Evolutionary conservation across 1,140 invertebrate genomes (phyloP).

Genomic region (Protaetia brevitarsis): DNA sequence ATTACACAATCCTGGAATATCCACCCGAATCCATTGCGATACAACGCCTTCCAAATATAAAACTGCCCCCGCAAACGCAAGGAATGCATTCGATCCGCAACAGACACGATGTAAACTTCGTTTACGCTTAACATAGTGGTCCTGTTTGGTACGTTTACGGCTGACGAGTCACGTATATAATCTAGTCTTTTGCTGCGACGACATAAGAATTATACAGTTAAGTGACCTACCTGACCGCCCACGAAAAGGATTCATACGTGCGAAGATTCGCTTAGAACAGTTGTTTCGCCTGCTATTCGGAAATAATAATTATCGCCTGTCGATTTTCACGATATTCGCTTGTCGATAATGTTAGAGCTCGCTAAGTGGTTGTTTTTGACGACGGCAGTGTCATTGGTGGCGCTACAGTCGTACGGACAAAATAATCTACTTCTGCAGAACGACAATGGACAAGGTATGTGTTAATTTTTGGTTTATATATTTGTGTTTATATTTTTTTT

Average conservation of each 20-base stretch:
- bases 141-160: too few species aligned
- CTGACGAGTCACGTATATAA: too few species aligned
- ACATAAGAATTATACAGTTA: slow-evolving; percentile 28
- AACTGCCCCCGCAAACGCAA: neutral
- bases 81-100: neutral
- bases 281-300: neutral
- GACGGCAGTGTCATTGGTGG: slow-evolving; percentile 48
- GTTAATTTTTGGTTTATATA: neutral
- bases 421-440: slow-evolving; percentile 35
- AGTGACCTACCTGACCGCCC: slow-evolving; percentile 22
- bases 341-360: slow-evolving; percentile 44
- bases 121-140: too few species aligned
- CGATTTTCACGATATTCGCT: slow-evolving; percentile 12
- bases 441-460: slow-evolving; percentile 44
- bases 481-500: slow-evolving; percentile 9
- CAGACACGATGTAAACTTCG: neutral
- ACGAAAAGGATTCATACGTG: neutral
- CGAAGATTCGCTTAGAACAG: neutral
- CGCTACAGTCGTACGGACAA: slow-evolving; percentile 52
- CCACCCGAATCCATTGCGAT: neutral
- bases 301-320: neutral
- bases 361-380: slow-evolving; percentile 52
- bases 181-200: too few species aligned
- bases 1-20: slow-evolving; percentile 21
- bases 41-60: neutral